Percentiles rank a stretch among this genome's conserved stretches.
Evolutionary conservation across 1,140 invertebrate species (phyloP).

Genomic region (Drosophila nigromelanica): DNA sequence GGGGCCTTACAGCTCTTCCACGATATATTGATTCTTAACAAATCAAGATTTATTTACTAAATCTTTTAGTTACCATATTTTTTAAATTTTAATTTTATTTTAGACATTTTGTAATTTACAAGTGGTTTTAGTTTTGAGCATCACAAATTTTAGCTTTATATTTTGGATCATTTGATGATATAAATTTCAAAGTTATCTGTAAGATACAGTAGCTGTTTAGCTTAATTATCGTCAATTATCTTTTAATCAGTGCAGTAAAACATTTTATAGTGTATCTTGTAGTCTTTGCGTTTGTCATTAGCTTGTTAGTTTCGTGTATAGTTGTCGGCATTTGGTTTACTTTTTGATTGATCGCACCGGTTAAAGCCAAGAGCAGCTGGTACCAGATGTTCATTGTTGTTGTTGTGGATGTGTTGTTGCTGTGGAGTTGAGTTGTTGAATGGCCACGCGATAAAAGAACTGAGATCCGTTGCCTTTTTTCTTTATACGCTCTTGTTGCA

Average conservation of each 20-base stretch:
- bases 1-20: too few relatives aligned
- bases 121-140: too few relatives aligned
- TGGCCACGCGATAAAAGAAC: slow-evolving; percentile 36
- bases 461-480: slow-evolving; percentile 35
- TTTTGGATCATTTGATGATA: too few relatives aligned
- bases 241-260: background rate
- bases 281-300: slow-evolving; percentile 1
- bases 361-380: slow-evolving; percentile 48
- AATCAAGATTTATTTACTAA: too few relatives aligned
- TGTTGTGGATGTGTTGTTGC: background rate
- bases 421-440: slow-evolving; percentile 55
- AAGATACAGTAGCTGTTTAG: too few relatives aligned
- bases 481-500: slow-evolving; percentile 13
- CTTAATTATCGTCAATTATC: too few relatives aligned
- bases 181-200: too few relatives aligned
- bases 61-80: too few relatives aligned
- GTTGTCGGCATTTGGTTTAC: slow-evolving; percentile 57
- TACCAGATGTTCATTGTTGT: slow-evolving; percentile 28
- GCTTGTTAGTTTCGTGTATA: slow-evolving; percentile 5
- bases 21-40: too few relatives aligned
- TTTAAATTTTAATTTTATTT: too few relatives aligned
- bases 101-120: too few relatives aligned
- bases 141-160: too few relatives aligned
- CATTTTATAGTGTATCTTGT: slow-evolving; percentile 23
- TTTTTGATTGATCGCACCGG: slow-evolving; percentile 62